Conservation (phyloP, 2,113 vertebrate genomes). For the Enhydra lutris region DNA sequence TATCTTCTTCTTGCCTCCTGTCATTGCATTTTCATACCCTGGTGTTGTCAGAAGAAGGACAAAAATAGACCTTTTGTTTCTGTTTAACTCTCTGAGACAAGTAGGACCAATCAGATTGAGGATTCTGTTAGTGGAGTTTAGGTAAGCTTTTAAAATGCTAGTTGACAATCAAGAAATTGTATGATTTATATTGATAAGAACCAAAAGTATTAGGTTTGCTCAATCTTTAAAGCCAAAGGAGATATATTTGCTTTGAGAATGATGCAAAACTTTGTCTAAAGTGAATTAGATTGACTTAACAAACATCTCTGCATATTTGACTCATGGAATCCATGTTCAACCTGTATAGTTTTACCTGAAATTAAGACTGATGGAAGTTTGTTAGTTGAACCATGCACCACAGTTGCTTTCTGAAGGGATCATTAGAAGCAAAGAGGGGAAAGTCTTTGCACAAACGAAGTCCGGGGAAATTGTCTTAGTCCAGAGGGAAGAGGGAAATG, state of each 20-base stretch:
- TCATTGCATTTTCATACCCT: constrained; percentile 57
- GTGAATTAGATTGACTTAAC: constrained; percentile 40
- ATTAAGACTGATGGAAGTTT: neutral
- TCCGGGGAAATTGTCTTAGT: constrained; percentile 21
- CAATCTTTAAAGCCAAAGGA: constrained; percentile 71
- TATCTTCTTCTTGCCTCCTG: constrained; percentile 51
- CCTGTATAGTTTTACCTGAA: constrained; percentile 2
- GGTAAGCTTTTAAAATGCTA: constrained; percentile 80
- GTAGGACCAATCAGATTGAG: constrained; percentile 57
- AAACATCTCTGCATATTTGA: constrained; percentile 25
- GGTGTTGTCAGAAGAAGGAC: constrained; percentile 63
- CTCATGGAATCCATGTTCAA: neutral
- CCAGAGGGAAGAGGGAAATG: constrained; percentile 31
- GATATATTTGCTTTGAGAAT: constrained; percentile 34
- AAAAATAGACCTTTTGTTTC: constrained; percentile 56
- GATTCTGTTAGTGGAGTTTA: constrained; percentile 75
- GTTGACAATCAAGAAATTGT: constrained; percentile 84
- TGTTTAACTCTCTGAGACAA: constrained; percentile 69
- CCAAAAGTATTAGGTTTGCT: constrained; percentile 49
- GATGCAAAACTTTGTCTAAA: constrained; percentile 38
- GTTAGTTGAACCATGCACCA: neutral
- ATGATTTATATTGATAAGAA: constrained; percentile 71
- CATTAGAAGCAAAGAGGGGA: constrained; percentile 56
- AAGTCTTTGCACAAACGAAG: neutral
- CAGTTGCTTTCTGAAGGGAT: constrained; percentile 50